Conservation (phyloP, 2,797 vertebrate species). For the Pelobates cultripes region DNA sequence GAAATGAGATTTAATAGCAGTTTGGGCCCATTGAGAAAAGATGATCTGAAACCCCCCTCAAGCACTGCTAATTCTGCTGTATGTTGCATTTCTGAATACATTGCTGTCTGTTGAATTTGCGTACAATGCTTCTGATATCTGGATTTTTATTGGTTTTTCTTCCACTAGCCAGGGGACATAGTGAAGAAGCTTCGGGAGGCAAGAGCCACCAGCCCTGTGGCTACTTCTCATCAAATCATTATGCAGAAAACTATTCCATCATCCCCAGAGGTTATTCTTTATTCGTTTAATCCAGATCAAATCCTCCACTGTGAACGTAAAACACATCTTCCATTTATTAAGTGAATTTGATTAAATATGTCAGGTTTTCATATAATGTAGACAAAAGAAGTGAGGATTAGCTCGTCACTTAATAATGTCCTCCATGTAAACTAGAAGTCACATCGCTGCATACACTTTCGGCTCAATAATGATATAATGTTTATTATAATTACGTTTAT, state of each 20-base stretch:
- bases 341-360: conserved; percentile 11
- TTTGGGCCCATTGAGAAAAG: neutral
- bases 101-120: conserved; percentile 55
- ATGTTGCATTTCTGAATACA: conserved; percentile 13
- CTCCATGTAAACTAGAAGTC: conserved; percentile 4
- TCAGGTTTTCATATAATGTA: conserved; percentile 3
- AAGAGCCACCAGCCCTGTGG: conserved; percentile 67
- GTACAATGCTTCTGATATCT: conserved; percentile 62
- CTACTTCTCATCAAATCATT: conserved; percentile 74
- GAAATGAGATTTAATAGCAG: neutral
- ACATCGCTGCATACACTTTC: neutral
- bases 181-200: conserved; percentile 71
- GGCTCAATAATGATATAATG: conserved; percentile 1
- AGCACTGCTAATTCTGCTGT: conserved; percentile 1
- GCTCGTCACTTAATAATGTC: neutral
- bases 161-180: conserved; percentile 68
- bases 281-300: conserved; percentile 60
- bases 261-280: conserved; percentile 72
- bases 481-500: neutral
- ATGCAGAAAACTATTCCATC: conserved; percentile 75
- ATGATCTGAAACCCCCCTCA: neutral
- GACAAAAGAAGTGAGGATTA: conserved; percentile 10
- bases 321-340: conserved; percentile 12
- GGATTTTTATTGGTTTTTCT: conserved; percentile 68
- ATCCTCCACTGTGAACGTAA: conserved; percentile 23